These are phyloP conservation scores for Passer domesticus DNA, from an alignment of 2,113 vertebrate species.

Conservation along the genomic window DNA sequence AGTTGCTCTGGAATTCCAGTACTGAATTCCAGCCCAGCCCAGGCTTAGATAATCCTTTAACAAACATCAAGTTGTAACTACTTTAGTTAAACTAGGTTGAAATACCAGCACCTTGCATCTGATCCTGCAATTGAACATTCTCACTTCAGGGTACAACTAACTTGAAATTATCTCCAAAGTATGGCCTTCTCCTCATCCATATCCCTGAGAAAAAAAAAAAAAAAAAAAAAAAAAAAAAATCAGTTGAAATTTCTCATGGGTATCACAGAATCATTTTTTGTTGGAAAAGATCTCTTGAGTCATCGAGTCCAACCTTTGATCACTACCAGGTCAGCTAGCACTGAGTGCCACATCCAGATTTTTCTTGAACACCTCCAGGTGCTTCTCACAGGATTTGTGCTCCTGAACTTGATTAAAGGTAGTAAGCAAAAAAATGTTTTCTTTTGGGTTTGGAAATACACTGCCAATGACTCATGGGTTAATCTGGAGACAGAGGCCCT, in stretches of 20 bases:
- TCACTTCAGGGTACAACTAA: neutral
- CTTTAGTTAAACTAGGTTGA: neutral
- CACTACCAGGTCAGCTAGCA: neutral
- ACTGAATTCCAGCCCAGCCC: neutral
- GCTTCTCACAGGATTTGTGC: neutral
- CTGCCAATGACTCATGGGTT: accelerated
- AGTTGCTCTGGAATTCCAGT: neutral
- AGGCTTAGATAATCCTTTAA: neutral
- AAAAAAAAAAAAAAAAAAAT: neutral
- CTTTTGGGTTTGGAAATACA: neutral
- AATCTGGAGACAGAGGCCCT: neutral
- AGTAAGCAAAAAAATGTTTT: neutral
- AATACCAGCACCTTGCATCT: neutral
- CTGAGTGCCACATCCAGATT: neutral
- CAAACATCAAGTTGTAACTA: neutral
- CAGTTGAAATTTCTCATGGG: neutral
- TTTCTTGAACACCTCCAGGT: neutral
- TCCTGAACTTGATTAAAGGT: neutral
- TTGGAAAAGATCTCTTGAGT: neutral
- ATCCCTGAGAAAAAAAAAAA: neutral
- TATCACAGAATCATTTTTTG: neutral
- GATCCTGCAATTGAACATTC: neutral
- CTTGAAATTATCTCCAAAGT: neutral
- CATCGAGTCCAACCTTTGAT: accelerated
- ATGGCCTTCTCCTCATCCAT: neutral